Percentiles rank a stretch among this genome's conserved stretches.
Evolutionary conservation across 53 echinoderm and acorn worm species (phyloP).

Genomic region (Luidia sarsii): DNA sequence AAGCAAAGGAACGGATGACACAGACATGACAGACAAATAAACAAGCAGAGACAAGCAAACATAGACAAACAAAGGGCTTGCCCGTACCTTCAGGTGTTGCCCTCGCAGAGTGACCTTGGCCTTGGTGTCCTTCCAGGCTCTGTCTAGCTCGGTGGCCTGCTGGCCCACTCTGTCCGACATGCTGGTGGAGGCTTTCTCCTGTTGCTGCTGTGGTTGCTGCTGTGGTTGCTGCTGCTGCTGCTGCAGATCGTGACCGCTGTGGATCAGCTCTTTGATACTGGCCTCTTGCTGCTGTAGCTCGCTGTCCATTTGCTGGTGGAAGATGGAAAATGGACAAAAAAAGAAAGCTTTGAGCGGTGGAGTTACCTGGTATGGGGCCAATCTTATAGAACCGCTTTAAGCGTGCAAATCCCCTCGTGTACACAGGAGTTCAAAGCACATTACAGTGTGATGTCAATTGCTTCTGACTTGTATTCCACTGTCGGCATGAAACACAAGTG

Average conservation of each 20-base stretch:
- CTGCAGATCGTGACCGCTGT: slow-evolving; percentile 39
- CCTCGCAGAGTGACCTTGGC: slow-evolving; percentile 12
- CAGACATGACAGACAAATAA: not conserved
- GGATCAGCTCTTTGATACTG: slow-evolving; percentile 35
- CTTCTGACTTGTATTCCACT: too few species aligned
- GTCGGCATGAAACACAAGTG: too few species aligned
- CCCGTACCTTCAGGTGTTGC: slow-evolving; percentile 41
- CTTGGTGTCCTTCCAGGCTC: slow-evolving; percentile 28
- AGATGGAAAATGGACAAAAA: too few species aligned
- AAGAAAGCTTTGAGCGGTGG: too few species aligned
- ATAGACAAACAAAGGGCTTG: too few species aligned
- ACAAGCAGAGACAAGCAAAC: too few species aligned
- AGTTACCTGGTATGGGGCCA: too few species aligned
- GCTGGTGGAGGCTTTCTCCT: not conserved
- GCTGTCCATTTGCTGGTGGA: not conserved
- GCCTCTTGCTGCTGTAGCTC: slow-evolving; percentile 20
- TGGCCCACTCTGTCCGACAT: slow-evolving; percentile 34
- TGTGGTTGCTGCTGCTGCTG: slow-evolving; percentile 31
- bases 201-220: slow-evolving; percentile 24
- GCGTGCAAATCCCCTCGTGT: too few species aligned
- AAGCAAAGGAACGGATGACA: not conserved
- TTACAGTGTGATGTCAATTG: too few species aligned
- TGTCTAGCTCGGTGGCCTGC: slow-evolving; percentile 42
- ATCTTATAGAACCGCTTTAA: too few species aligned
- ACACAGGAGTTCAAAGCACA: too few species aligned